These are phyloP conservation scores for Invenusta paracnida DNA, from an alignment of 2,888 invertebrate species.

Conservation along the genomic window DNA sequence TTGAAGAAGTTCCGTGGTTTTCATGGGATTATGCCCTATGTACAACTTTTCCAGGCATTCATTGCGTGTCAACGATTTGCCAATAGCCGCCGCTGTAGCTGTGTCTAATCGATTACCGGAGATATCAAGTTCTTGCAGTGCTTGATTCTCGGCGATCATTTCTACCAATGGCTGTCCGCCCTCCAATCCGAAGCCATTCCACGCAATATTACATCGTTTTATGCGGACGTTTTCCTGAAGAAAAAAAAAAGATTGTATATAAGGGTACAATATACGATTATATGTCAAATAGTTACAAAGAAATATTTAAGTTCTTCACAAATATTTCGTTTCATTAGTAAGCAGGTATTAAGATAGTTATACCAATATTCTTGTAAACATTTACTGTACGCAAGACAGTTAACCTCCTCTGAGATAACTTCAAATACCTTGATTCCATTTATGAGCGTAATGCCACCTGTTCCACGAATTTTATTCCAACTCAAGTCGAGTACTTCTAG, in stretches of 20 bases:
- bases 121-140: constrained; percentile 55
- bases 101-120: constrained; percentile 56
- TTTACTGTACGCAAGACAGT: too few relatives aligned
- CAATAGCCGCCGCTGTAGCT: constrained; percentile 52
- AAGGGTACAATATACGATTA: too few relatives aligned
- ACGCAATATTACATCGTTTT: constrained; percentile 55
- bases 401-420: too few relatives aligned
- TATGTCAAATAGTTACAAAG: too few relatives aligned
- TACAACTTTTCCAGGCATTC: constrained; percentile 46
- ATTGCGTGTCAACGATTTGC: constrained; percentile 50
- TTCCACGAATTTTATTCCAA: background rate
- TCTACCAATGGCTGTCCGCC: constrained; percentile 57
- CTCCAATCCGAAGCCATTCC: constrained; percentile 58
- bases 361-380: too few relatives aligned
- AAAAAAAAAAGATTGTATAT: background rate
- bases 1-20: constrained; percentile 55
- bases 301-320: too few relatives aligned
- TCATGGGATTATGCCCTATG: constrained; percentile 59
- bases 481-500: background rate
- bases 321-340: too few relatives aligned
- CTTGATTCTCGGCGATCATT: constrained; percentile 54
- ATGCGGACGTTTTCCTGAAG: constrained; percentile 57
- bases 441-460: background rate
- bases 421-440: background rate
- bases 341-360: too few relatives aligned